Conservation (phyloP, 2,113 vertebrate genomes). For the Ellobius talpinus region DNA sequence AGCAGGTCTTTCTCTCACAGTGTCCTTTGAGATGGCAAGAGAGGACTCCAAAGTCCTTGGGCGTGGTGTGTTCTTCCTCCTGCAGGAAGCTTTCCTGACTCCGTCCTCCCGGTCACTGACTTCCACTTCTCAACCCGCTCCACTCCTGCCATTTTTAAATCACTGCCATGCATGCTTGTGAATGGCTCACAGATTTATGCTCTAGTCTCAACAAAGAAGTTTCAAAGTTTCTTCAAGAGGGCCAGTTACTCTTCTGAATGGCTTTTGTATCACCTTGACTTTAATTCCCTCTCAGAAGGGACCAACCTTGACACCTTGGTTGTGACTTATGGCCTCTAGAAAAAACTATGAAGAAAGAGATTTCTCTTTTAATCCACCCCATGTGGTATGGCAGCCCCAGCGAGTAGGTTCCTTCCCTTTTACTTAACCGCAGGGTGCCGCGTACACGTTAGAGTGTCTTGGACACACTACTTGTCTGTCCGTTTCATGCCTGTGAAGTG, state of each 20-base stretch:
- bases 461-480: neutral
- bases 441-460: neutral
- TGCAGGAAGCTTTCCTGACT: conserved; percentile 27
- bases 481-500: neutral
- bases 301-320: neutral
- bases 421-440: neutral
- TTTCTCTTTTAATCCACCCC: neutral
- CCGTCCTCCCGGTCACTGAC: neutral
- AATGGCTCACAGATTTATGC: too few relatives aligned
- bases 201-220: neutral
- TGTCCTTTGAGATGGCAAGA: neutral
- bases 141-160: neutral
- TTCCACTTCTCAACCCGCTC: neutral
- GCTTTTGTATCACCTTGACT: conserved; percentile 3
- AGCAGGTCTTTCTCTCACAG: neutral
- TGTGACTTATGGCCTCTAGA: neutral
- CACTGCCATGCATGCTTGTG: neutral
- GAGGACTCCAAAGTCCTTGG: neutral
- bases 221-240: neutral
- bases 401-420: neutral
- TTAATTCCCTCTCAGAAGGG: neutral
- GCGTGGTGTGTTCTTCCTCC: neutral
- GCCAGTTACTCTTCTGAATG: neutral
- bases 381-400: neutral
- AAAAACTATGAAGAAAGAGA: neutral